Base-by-base conservation (phyloP, 2,888 invertebrate genomes). In the Prosopocoilus inquinatus region DNA sequence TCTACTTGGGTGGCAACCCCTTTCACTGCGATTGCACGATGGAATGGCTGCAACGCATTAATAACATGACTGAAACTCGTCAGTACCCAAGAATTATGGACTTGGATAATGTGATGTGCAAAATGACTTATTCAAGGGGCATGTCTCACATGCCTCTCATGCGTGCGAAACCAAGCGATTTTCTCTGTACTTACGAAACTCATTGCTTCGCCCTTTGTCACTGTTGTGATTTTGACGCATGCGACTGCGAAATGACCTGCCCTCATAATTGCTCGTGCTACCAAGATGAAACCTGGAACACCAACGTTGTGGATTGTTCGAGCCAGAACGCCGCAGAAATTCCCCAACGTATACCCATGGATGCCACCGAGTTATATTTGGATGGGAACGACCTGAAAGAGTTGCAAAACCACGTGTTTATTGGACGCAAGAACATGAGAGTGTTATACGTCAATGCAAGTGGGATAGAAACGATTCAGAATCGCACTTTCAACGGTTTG, bases 171-270 rank as follows among this genome's bases (percentile, higher is more conserved):
- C 84, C 90, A 52, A 85, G 90, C 62, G 91, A 94, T 77, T 95
- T 95, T 79, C 83, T 96, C 67, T 96, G 95, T 80, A 89, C 88
- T 69, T 96, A 96, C 80, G 90, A 91, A 73, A 88, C 90, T 50
- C 94, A 95, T 78, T 96, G 96, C 79, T 95, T 95, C 77, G 91
- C 94, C 38, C 84, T 93, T 48, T 96, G 96, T 78, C 93, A 94
- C 75, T 96, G 96, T 78, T 96, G 96, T 78, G 95, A 95, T 75
- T 96, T 93, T 75, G 94, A 94, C 74, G 92, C 92, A 59, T 96
- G 96, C 78, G 96, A 96, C 78, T 96, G 96, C 79, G 94, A 96
- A 80, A 94, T 95, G 91, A 94, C 91, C 61, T 96, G 96, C 73
- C 96, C 96, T 33, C 85, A 87, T 68, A 93, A 93, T 70, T 96